These are phyloP conservation scores for Lethrus apterus DNA, from an alignment of 1,140 invertebrate genomes.

Conservation along the genomic window DNA sequence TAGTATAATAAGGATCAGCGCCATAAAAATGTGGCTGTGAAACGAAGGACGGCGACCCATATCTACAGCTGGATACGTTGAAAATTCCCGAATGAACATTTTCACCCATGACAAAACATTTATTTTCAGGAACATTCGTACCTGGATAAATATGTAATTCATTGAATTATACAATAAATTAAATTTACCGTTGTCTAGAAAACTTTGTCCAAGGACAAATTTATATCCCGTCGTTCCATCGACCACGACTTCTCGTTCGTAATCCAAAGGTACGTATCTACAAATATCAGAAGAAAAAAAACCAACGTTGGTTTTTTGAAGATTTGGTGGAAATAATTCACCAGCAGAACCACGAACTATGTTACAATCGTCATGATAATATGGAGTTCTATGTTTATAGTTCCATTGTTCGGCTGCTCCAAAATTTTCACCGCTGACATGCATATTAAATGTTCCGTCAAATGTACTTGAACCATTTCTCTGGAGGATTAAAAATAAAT, in stretches of 20 bases:
- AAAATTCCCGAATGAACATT: slow-evolving; percentile 58
- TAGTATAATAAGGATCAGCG: slow-evolving; percentile 52
- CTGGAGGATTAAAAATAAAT: slow-evolving; percentile 39
- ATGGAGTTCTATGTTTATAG: slow-evolving; percentile 50
- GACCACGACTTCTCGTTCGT: slow-evolving; percentile 12
- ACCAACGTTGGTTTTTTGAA: slow-evolving; percentile 45
- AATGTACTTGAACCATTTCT: slow-evolving; percentile 64
- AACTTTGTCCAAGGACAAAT: slow-evolving; percentile 12
- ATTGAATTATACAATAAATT: too few relatives aligned
- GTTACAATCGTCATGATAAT: slow-evolving; percentile 50
- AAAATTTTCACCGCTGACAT: slow-evolving; percentile 56
- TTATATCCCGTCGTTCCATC: slow-evolving; percentile 15
- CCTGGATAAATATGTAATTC: too few relatives aligned
- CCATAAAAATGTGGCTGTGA: slow-evolving; percentile 74
- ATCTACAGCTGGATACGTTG: slow-evolving; percentile 53
- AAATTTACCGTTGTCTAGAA: slow-evolving; percentile 33
- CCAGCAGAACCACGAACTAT: slow-evolving; percentile 61
- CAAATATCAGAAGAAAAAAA: slow-evolving; percentile 46
- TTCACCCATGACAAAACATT: slow-evolving; percentile 63
- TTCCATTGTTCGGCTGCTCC: slow-evolving; percentile 65
- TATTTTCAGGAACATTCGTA: slow-evolving; percentile 42
- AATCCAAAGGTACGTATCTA: slow-evolving; percentile 35
- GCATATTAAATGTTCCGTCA: slow-evolving; percentile 67
- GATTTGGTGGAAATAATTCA: slow-evolving; percentile 62
- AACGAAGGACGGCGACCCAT: slow-evolving; percentile 62